Evolutionary conservation across 2,113 vertebrate species (phyloP), one percentile per base, ranked within the genome.

Genomic region (Lepus timidus): DNA sequence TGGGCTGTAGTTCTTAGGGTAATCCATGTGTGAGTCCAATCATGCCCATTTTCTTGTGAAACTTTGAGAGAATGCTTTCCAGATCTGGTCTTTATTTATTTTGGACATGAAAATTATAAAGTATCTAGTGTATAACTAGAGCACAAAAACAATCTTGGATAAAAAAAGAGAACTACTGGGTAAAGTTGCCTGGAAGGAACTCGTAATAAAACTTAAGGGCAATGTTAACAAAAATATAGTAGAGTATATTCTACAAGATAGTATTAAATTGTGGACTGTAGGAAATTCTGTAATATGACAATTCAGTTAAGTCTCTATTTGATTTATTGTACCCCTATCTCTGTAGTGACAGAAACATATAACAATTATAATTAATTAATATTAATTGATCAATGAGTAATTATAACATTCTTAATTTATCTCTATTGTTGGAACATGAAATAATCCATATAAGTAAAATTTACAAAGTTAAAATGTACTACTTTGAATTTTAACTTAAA

Each of bases 1-100:
- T 74, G 61, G 44, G 12, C 68, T 90, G 6, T 78, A 73, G 67
- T 84, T 88, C 64, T 83, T 55, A 71, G 71, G 12, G 9, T 88
- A 2, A 68, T 71, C 3, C 62, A 1, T 74, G 39, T 85, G 12
- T 79, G 27, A 55, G 5, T 70, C 44, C 85, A 91, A 74, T n/a
- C 23, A 7, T 70, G 9, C 14, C 17, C 3, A 68, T 81, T 76
- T 89, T 51, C 31, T 94, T 90, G 51, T 73, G 29, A 93, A 75
- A 92, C 8, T 51, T 84, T 84, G 62, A 70, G 68, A 82, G 8
- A 84, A 89, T 52, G 36, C 1, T 71, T 94, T 89, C 36, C 61
- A 93, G 62, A 86, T 89, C 44, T 67, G 9, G 9, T 87, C 73
- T 94, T 95, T 70, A 68, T 83, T 96, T 33, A 71, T 87, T 83